Conservation (phyloP, 2,113 vertebrate genomes). For the Chunga burmeisteri region DNA sequence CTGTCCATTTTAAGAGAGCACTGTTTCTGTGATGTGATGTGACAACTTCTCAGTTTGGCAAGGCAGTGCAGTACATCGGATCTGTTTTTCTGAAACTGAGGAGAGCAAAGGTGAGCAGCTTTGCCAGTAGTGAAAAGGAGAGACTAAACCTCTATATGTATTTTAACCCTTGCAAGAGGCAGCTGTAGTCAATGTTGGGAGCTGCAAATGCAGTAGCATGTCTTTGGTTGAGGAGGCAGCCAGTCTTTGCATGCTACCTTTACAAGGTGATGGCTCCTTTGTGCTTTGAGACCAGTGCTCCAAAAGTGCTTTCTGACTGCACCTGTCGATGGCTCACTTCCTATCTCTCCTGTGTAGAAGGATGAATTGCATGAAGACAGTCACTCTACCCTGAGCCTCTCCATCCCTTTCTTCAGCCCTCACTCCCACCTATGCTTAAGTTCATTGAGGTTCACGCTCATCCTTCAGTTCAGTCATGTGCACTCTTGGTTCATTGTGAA, state of each 20-base stretch:
- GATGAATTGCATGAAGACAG: background rate
- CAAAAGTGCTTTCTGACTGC: background rate
- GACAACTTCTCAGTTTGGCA: background rate
- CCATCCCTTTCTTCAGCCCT: background rate
- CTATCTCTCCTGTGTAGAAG: background rate
- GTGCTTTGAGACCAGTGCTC: background rate
- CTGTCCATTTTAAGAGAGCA: background rate
- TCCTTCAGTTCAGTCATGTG: background rate
- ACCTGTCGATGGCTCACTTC: background rate
- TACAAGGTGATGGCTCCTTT: background rate
- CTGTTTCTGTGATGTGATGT: background rate
- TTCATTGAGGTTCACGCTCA: background rate
- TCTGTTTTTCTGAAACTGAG: background rate
- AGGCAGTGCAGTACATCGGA: background rate
- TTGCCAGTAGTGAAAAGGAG: background rate
- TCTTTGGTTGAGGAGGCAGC: background rate
- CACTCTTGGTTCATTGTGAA: background rate
- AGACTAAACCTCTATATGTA: background rate
- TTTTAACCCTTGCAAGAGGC: background rate
- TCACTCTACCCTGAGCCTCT: background rate
- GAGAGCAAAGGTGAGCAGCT: background rate
- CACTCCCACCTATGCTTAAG: background rate
- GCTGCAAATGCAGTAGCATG: background rate
- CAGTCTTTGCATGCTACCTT: background rate
- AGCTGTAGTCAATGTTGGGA: background rate